A percentile compares a stretch with the other conserved stretches of the same genome.
phyloP scores from a whole-genome alignment of 2,797 vertebrate species.

The Falco biarmicus region DNA sequence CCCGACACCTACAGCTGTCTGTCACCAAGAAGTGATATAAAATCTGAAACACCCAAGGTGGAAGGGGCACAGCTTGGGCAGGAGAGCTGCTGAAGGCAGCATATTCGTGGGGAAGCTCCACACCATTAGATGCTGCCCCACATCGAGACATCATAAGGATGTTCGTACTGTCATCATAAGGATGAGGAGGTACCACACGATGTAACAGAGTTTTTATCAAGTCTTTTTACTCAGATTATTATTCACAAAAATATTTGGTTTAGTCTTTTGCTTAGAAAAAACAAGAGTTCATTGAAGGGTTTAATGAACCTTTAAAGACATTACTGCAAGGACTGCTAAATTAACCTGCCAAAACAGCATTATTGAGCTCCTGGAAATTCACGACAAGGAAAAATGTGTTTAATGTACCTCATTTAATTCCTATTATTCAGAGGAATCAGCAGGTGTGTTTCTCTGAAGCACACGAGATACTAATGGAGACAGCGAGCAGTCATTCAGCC shows the following conservation, averaged over 20 bases:
- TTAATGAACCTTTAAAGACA: conserved; percentile 34
- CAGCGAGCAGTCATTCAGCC: not conserved
- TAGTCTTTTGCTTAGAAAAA: not conserved
- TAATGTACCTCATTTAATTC: conserved; percentile 29
- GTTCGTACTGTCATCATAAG: not conserved
- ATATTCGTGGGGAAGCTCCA: not conserved
- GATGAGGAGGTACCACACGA: not conserved
- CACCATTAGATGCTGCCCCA: not conserved
- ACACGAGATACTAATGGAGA: not conserved
- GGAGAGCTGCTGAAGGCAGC: not conserved
- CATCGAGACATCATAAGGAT: not conserved
- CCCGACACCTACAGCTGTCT: not conserved
- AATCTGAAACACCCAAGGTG: accelerated
- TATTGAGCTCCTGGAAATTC: conserved; percentile 31
- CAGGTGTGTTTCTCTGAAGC: conserved; percentile 36
- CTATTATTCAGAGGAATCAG: conserved; percentile 18
- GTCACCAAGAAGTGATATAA: not conserved
- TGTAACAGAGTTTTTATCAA: not conserved
- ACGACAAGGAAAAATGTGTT: not conserved
- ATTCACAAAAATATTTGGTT: not conserved
- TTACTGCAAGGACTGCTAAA: not conserved
- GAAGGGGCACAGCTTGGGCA: not conserved
- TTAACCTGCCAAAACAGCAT: conserved; percentile 36
- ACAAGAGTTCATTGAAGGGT: not conserved
- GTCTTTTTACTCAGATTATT: not conserved